Evolutionary conservation across 2,113 vertebrate genomes (phyloP), one percentile per base, ranked within the genome.

Genomic region (Desmodus rotundus): DNA sequence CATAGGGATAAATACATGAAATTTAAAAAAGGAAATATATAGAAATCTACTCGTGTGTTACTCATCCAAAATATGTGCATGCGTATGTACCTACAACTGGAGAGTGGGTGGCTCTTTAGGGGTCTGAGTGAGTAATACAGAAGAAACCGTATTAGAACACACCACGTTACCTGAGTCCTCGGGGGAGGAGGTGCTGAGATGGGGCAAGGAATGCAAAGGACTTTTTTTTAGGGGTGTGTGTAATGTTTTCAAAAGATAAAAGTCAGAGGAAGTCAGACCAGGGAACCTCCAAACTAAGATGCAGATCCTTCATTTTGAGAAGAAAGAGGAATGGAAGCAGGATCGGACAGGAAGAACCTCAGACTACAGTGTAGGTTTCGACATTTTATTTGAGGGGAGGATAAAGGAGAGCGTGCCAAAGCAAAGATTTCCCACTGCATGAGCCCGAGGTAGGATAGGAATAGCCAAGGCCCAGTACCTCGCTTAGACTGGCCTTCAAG

Each of bases 211-310:
- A 65, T 9, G 5, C 31, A 33, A 54, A 80, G 67, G 11, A 63
- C 61, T 28, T 31, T 9, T 13, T 63, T 11, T 17, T 5, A 5
- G 5, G 50, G 19, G 16, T n/a, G 3, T 1, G 4, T 1, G 20
- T 24, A 43, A 81, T 45, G 26, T 9, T 73, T 84, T 83, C 41
- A 28, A 88, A 73, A 56, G 5, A 38, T 28, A 16, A 52, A 63
- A 63, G 54, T 72, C 2, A 9, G 2, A n/a, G 22, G 8, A 78
- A 58, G 7, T 28, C 10, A 10, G 11, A 14, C 47, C 61, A 33
- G 43, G 45, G 65, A 52, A 43, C 4, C 70, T 77, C 54, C 43
- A 70, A n/a, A 36, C 5, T 19, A 38, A 38, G 9, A 13, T 58
- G 3, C 19, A n/a, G 19, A 56, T 68, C 12, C 4, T 80, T 50